Evolutionary conservation across 1,140 invertebrate species (phyloP).

Genomic region (Dinoponera quadriceps): DNA sequence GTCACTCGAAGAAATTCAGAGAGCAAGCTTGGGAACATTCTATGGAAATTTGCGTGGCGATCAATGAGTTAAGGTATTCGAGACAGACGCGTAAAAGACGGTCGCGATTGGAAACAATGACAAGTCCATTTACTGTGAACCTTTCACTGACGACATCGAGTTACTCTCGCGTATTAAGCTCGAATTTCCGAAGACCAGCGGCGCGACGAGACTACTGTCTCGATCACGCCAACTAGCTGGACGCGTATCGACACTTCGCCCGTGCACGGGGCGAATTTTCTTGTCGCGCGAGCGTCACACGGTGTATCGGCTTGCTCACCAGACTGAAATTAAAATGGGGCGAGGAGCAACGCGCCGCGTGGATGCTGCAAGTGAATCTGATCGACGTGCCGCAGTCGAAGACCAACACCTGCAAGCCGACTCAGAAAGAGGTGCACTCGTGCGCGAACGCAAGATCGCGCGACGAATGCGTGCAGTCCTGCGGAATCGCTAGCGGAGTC

Average conservation of each 20-base stretch:
- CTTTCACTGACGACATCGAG: no score
- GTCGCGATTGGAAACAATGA: no score
- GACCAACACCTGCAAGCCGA: constrained; percentile 71
- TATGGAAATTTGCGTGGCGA: no score
- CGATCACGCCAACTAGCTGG: neutral
- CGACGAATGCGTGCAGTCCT: constrained; percentile 85
- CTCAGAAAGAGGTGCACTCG: constrained; percentile 77
- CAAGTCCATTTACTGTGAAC: no score
- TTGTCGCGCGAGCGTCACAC: constrained; percentile 18
- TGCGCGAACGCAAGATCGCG: constrained; percentile 85
- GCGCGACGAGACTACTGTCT: neutral
- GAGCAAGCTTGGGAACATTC: no score
- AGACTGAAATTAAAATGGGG: constrained; percentile 86
- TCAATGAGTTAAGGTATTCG: no score
- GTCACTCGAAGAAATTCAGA: no score
- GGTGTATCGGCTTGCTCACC: constrained; percentile 18
- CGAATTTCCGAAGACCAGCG: neutral
- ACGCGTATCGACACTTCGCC: neutral
- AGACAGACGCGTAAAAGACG: no score
- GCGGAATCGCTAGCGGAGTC: constrained; percentile 86
- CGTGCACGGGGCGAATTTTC: neutral
- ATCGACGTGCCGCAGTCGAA: constrained; percentile 77
- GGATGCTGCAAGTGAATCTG: constrained; percentile 84
- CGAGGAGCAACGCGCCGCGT: constrained; percentile 76
- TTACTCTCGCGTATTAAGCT: neutral